Evolutionary conservation across 1,140 invertebrate genomes (phyloP), one percentile per base, ranked within the genome.

Genomic region (Drosophila triauraria): DNA sequence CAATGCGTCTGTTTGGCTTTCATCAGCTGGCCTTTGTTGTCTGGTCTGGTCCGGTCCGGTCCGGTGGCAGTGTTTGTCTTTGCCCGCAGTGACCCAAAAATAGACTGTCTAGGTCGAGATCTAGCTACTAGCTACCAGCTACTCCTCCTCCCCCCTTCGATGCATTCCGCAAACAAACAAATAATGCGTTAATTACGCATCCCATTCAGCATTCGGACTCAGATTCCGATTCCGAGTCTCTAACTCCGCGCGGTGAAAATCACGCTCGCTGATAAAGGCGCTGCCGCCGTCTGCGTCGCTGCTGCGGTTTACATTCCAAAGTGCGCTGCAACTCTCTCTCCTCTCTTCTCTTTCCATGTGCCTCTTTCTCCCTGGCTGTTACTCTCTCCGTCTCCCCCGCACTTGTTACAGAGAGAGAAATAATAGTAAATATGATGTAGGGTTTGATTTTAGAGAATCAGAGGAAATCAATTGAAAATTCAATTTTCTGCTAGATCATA

Each of bases 251-350:
- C 69, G 69, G 57, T 74, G 53, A 75, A 74, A 74, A 62, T 74
- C 63, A 71, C 80, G 59, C 43, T 51, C 40, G 78, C 79, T 87
- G 83, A 87, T 87, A 83, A 83, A 77, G 74, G 64, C 60, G 70
- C 56, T 48, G 65, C 9, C 70, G 53, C 20, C 20, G 20, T 20
- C 20, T 20, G 40, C 60, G 57, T 50, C 61, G 81, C 53, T 47
- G 53, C 72, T 20, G 58, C 63, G 82, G 85, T 88, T 90, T 88
- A 88, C 81, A 88, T 88, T 88, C 85, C 85, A 88, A 88, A 88
- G 85, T 86, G 82, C 38, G 63, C 38, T 54, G 56, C 27, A 23
- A 35, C 38, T 47, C 63, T 40, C 44, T n/a, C 20, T 32, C 30
- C 40, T 56, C 38, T 42, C 17, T 15, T 20, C 20, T 30, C 27